Percentiles rank a stretch among this genome's conserved stretches.
These are phyloP conservation scores for Acanthis flammea DNA, from an alignment of 2,797 vertebrate species.

Conservation along the genomic window DNA sequence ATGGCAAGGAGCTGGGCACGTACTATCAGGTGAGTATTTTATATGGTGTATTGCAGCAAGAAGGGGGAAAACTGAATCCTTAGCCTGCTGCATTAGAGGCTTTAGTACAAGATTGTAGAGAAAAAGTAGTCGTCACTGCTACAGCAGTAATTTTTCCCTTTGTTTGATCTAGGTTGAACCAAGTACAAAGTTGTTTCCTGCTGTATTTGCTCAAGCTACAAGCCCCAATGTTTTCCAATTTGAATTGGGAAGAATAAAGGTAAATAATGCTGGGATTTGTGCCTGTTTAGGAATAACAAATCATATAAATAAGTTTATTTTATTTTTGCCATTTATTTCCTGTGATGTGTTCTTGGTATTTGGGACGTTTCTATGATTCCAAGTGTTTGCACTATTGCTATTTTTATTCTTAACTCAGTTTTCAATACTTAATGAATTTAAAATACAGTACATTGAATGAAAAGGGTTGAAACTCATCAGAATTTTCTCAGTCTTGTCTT, in stretches of 20 bases:
- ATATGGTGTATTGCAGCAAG: background rate
- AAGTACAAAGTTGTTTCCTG: constrained; percentile 93
- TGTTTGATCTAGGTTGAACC: constrained; percentile 87
- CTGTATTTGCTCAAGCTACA: constrained; percentile 94
- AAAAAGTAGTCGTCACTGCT: background rate
- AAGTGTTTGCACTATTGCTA: background rate
- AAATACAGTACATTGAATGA: background rate
- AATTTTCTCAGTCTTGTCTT: background rate
- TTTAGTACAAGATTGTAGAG: background rate
- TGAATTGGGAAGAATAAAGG: constrained; percentile 92
- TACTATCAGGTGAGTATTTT: constrained; percentile 86
- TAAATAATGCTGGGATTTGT: constrained; percentile 49
- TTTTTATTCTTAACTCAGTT: background rate
- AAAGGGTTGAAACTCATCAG: background rate
- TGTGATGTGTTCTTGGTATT: background rate
- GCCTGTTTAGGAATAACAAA: background rate
- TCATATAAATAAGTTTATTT: background rate
- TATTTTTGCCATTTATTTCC: background rate
- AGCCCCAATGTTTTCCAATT: constrained; percentile 95
- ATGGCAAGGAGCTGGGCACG: constrained; percentile 91
- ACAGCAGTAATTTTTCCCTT: background rate
- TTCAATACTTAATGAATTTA: background rate
- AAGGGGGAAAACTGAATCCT: background rate
- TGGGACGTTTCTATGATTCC: background rate
- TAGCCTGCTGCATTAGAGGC: background rate